phyloP scores from a whole-genome alignment of 2,888 invertebrate species.

The Chymomyza amoena region DNA sequence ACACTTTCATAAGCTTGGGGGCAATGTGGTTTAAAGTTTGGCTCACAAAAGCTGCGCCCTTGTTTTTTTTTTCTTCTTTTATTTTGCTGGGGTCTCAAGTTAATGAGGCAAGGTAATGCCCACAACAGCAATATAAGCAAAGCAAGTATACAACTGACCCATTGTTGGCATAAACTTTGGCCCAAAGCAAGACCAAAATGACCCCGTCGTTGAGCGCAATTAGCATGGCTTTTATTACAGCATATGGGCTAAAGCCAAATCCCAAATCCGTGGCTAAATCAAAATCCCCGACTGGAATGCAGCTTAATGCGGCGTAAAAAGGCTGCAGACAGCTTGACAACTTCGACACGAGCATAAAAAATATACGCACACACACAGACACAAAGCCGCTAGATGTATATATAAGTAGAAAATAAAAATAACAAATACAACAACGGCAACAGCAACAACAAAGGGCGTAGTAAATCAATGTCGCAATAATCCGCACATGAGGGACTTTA shows the following conservation, averaged over 20 bases:
- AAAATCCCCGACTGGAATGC: constrained; percentile 21
- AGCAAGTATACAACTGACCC: neutral
- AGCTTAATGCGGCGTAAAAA: constrained; percentile 28
- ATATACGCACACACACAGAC: neutral
- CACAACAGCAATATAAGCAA: constrained; percentile 12
- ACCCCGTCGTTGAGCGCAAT: neutral
- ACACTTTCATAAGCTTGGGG: constrained; percentile 37
- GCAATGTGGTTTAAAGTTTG: neutral
- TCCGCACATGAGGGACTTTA: constrained; percentile 74
- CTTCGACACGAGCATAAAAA: neutral
- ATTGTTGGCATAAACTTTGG: neutral
- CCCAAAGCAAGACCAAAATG: neutral
- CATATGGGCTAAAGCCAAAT: neutral
- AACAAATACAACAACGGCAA: constrained; percentile 16
- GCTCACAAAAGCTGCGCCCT: neutral
- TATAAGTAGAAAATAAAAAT: neutral
- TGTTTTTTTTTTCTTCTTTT: neutral
- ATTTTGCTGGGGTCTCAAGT: neutral
- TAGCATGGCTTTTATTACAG: neutral
- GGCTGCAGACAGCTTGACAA: neutral
- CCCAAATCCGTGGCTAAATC: neutral
- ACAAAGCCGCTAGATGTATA: neutral
- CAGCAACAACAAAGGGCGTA: constrained; percentile 52
- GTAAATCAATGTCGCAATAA: constrained; percentile 74
- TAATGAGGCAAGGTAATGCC: constrained; percentile 16